phyloP scores from a whole-genome alignment of 2,113 vertebrate genomes.

The Alexandromys fortis region DNA sequence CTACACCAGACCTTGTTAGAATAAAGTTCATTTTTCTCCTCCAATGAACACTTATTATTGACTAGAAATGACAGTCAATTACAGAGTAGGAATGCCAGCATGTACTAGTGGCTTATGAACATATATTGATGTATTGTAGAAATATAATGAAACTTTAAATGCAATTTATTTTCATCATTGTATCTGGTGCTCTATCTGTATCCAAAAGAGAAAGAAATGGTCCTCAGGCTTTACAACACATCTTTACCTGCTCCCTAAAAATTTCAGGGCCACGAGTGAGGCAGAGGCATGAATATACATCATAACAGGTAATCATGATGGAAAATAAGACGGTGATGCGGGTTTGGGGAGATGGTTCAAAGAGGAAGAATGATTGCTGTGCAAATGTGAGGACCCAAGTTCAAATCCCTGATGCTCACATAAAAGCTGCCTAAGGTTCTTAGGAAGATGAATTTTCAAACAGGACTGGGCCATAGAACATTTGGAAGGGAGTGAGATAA shows the following conservation, averaged over 20 bases:
- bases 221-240: background rate
- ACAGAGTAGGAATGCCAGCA: background rate
- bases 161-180: constrained; percentile 11
- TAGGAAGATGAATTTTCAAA: background rate
- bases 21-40: constrained; percentile 18
- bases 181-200: background rate
- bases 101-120: background rate
- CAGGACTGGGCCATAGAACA: background rate
- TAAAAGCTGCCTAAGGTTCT: background rate
- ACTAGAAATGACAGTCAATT: background rate
- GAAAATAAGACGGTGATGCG: background rate
- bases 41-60: background rate
- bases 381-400: background rate
- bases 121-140: background rate
- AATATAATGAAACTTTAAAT: constrained; percentile 18
- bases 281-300: background rate
- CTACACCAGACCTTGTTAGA: background rate
- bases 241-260: background rate
- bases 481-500: background rate
- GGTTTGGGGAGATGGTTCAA: background rate
- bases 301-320: no score
- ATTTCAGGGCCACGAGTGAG: background rate
- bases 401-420: background rate
- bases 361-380: background rate
- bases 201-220: constrained; percentile 12